Percentiles rank a stretch among this genome's conserved stretches.
These are phyloP conservation scores for Proteles cristata DNA, from an alignment of 2,113 vertebrate species.

Conservation along the genomic window DNA sequence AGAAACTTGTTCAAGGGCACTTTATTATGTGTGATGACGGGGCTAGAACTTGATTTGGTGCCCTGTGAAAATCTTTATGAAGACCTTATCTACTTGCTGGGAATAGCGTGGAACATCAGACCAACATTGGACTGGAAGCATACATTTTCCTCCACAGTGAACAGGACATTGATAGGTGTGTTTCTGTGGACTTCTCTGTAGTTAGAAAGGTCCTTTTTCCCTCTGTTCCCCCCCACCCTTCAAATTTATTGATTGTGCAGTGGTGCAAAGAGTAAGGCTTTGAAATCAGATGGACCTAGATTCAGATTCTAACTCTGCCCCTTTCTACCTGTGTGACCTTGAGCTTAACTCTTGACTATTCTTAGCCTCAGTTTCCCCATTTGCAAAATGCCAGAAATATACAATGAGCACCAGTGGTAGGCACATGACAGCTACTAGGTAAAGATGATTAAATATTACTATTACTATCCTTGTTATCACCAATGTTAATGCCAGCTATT, in stretches of 20 bases:
- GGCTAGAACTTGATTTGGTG: background rate
- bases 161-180: background rate
- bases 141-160: background rate
- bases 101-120: background rate
- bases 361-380: background rate
- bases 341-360: background rate
- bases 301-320: background rate
- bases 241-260: background rate
- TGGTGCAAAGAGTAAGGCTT: background rate
- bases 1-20: background rate
- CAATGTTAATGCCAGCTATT: background rate
- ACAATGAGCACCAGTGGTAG: background rate
- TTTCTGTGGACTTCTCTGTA: background rate
- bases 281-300: background rate
- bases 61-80: background rate
- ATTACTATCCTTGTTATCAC: background rate
- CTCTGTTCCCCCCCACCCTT: background rate
- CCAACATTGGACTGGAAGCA: background rate
- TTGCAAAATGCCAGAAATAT: conserved; percentile 28
- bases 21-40: background rate
- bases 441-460: background rate
- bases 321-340: background rate
- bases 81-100: background rate
- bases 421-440: background rate
- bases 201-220: background rate